Percentiles rank a stretch among this genome's conserved stretches.
Conservation (phyloP, 2,797 vertebrate species). For the Pagetopsis macropterus region DNA sequence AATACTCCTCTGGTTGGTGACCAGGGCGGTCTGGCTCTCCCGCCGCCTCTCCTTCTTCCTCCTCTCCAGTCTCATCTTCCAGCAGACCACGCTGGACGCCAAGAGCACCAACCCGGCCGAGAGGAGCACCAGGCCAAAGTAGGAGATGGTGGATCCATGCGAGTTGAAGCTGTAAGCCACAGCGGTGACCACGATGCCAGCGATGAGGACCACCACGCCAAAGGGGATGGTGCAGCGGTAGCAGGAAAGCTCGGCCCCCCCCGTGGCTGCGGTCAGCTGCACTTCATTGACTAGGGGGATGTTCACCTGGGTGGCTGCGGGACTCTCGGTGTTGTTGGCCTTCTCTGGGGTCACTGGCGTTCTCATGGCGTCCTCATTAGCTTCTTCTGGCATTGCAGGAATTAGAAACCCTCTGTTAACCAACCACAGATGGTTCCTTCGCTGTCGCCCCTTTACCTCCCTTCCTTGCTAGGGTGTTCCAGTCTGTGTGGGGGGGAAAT, state of each 20-base stretch:
- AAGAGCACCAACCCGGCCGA: slow-evolving; percentile 89
- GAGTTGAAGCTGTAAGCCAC: slow-evolving; percentile 98
- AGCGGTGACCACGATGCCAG: slow-evolving; percentile 90
- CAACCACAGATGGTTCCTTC: slow-evolving; percentile 51
- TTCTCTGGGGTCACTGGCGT: slow-evolving; percentile 85
- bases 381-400: slow-evolving; percentile 88
- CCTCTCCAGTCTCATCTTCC: slow-evolving; percentile 88
- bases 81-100: slow-evolving; percentile 90
- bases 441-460: slow-evolving; percentile 1
- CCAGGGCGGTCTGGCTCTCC: slow-evolving; percentile 92
- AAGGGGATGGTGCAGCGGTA: slow-evolving; percentile 95
- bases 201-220: slow-evolving; percentile 92
- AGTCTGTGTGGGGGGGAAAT: slow-evolving; percentile 41
- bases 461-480: slow-evolving; percentile 54
- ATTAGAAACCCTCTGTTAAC: slow-evolving; percentile 31
- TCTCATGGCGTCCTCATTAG: slow-evolving; percentile 84
- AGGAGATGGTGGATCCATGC: slow-evolving; percentile 95
- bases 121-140: slow-evolving; percentile 92
- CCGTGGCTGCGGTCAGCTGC: slow-evolving; percentile 92
- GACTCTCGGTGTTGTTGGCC: slow-evolving; percentile 78
- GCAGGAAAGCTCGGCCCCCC: slow-evolving; percentile 94
- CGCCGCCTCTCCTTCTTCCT: slow-evolving; percentile 90
- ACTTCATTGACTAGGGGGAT: slow-evolving; percentile 90
- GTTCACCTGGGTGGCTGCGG: slow-evolving; percentile 50
- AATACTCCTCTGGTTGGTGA: slow-evolving; percentile 87